Evolutionary conservation across 1,140 invertebrate species (phyloP).

Genomic region (Tetragnatha versicolor): DNA sequence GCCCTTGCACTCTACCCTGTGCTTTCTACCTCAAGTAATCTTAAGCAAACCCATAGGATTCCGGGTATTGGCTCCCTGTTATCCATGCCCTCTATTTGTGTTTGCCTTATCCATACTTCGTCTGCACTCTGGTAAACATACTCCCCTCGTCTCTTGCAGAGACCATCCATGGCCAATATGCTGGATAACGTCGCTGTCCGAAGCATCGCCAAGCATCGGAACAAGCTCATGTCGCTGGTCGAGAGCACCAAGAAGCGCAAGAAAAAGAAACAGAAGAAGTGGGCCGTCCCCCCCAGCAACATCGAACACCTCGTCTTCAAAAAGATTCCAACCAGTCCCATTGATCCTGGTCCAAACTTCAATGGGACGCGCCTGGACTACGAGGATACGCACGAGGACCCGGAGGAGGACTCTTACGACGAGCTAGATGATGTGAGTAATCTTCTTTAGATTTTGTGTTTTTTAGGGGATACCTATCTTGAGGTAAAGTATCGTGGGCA

Average conservation of each 20-base stretch:
- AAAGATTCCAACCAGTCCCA: slow-evolving; percentile 46
- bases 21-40: no score
- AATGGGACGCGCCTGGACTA: slow-evolving; percentile 22
- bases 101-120: no score
- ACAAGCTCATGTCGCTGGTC: slow-evolving; percentile 48
- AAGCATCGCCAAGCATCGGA: slow-evolving; percentile 54
- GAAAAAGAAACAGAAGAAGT: slow-evolving; percentile 38
- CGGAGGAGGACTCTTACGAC: slow-evolving; percentile 27
- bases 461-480: not conserved
- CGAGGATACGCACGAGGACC: not conserved
- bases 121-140: no score
- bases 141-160: no score
- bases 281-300: slow-evolving; percentile 40
- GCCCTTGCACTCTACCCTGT: no score
- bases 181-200: slow-evolving; percentile 49
- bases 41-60: no score
- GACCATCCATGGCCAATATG: slow-evolving; percentile 53
- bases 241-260: slow-evolving; percentile 51
- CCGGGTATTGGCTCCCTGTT: no score
- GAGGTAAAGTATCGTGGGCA: not conserved
- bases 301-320: slow-evolving; percentile 53
- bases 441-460: not conserved
- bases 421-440: slow-evolving; percentile 25
- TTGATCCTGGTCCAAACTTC: slow-evolving; percentile 22
- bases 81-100: no score